phyloP scores from a whole-genome alignment of 2,888 invertebrate genomes.

The Epistrophe eligans region DNA sequence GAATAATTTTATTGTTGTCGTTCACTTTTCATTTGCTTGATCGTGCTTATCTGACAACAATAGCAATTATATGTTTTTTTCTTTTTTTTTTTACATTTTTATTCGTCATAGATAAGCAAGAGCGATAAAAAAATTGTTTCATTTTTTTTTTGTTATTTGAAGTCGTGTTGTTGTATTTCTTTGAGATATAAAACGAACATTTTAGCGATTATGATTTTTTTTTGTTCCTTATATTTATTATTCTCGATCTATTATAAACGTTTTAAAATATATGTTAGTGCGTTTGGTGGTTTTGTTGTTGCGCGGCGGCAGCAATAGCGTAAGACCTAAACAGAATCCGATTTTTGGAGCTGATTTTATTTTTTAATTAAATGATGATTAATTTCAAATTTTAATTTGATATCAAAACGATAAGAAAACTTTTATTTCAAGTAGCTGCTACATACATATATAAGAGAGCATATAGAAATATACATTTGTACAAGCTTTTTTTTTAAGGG shows the following conservation, averaged over 20 bases:
- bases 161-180: constrained; percentile 42
- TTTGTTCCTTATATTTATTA: neutral
- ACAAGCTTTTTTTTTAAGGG: neutral
- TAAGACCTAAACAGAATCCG: neutral
- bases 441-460: neutral
- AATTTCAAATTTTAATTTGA: constrained; percentile 6
- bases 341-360: neutral
- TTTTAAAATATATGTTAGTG: neutral
- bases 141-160: constrained; percentile 37
- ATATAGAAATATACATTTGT: neutral
- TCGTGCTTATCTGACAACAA: constrained; percentile 73
- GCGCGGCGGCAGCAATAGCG: neutral
- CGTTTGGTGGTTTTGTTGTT: neutral
- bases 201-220: neutral
- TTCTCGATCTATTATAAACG: neutral
- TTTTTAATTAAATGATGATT: constrained; percentile 16
- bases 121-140: constrained; percentile 61
- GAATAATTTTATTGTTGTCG: neutral
- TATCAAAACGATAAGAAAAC: neutral
- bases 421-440: constrained; percentile 3
- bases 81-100: constrained; percentile 23
- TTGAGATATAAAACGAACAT: constrained; percentile 7
- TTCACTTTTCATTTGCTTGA: constrained; percentile 59
- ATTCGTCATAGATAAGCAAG: constrained; percentile 71
- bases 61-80: constrained; percentile 70